phyloP scores from a whole-genome alignment of 2,797 vertebrate species.

The Intellagama lesueurii region DNA sequence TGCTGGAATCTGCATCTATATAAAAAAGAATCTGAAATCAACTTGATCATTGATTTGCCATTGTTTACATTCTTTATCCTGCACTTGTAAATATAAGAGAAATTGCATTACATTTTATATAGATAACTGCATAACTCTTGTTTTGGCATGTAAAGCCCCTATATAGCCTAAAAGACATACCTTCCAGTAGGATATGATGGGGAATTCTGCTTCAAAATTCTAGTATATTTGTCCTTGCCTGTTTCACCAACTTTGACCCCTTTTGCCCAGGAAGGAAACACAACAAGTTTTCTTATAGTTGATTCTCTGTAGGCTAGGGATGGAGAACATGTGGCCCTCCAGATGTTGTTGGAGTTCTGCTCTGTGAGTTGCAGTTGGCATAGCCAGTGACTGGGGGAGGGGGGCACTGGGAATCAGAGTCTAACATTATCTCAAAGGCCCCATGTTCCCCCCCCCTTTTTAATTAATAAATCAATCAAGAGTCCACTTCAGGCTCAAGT shows the following conservation, averaged over 20 bases:
- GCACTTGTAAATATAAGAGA: slow-evolving; percentile 60
- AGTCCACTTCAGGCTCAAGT: slow-evolving; percentile 36
- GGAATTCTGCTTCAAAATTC: slow-evolving; percentile 6
- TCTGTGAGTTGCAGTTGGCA: background rate
- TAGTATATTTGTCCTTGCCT: slow-evolving; percentile 15
- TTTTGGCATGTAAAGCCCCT: background rate
- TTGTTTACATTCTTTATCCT: slow-evolving; percentile 43
- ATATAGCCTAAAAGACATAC: slow-evolving; percentile 16
- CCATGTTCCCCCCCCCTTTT: background rate
- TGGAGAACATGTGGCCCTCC: background rate
- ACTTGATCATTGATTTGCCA: background rate
- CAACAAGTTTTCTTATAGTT: background rate
- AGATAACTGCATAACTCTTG: slow-evolving; percentile 19
- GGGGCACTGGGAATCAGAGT: background rate
- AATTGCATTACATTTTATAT: slow-evolving; percentile 4
- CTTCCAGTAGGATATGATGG: slow-evolving; percentile 25
- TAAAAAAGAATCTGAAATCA: background rate
- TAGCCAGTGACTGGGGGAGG: background rate
- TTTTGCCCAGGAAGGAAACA: slow-evolving; percentile 28
- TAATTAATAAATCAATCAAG: slow-evolving; percentile 53
- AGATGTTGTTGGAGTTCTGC: background rate
- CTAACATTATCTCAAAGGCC: background rate
- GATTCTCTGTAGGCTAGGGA: slow-evolving; percentile 10
- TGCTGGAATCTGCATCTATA: background rate
- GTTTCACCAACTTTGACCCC: background rate